Evolutionary conservation across 2,888 invertebrate species (phyloP), one percentile per base, ranked within the genome.

Genomic region (Petrophora chlorosata): DNA sequence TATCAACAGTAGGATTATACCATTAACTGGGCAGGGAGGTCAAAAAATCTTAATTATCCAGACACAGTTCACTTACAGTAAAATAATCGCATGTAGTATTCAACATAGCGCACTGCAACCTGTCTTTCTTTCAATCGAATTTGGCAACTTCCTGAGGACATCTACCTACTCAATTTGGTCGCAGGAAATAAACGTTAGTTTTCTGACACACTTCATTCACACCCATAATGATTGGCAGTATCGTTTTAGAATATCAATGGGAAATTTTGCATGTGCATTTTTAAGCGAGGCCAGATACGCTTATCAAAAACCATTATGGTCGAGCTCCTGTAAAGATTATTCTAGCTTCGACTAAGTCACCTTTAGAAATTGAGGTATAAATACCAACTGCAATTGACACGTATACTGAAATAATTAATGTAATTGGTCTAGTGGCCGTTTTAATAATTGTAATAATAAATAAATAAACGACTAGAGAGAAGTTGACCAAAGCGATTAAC

Each of bases 111-210:
- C 38, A 13, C 28, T 40, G 38, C 48, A 38, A 22, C 17, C 23
- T 42, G 44, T 39, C 36, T 30, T 32, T 42, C 34, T 43, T 35
- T 12, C 36, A 33, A 47, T 48, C 48, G 38, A 39, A 50, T 61
- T 58, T 61, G 58, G 58, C 45, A 54, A 56, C 58, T 56, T 61
- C 61, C 60, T 55, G 50, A 36, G 39, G 26, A 32, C 45, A 32
- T 42, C 29, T 8, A 5, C 50, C 29, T 8, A 5, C 50, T 51
- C 28, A 30, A 48, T 53, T 54, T 46, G 56, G 53, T 32, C 38
- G 51, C 48, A 51, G 57, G 60, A 60, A 56, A 45, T 57, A 52
- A 25, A 45, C 39, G 51, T 52, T 47, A 49, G 39, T 45, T 51
- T 52, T 48, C 55, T 49, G 59, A 45, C 54, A 56, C 54, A 42